Percentiles rank a stretch among this genome's conserved stretches.
phyloP scores from a whole-genome alignment of 2,888 invertebrate genomes.

The Dasysyrphus tricinctus region DNA sequence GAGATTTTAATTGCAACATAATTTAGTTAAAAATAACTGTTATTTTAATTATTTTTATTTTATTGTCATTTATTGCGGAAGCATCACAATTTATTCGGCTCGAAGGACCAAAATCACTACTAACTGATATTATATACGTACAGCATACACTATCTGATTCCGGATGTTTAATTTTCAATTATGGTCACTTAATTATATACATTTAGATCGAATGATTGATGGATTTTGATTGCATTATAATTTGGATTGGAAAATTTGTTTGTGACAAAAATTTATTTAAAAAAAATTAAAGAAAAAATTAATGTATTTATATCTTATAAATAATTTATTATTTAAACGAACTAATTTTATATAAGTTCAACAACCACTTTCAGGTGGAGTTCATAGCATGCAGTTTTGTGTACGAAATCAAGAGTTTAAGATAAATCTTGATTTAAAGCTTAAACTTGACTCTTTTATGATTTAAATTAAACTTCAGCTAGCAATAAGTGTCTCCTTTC shows the following conservation, averaged over 20 bases:
- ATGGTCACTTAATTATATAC: conserved; percentile 22
- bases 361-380: too few species aligned
- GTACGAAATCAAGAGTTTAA: too few species aligned
- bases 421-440: too few species aligned
- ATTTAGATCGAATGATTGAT: not conserved
- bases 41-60: not conserved
- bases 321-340: too few species aligned
- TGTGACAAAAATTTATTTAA: not conserved
- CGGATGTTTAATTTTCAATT: conserved; percentile 30
- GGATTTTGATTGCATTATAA: conserved; percentile 16
- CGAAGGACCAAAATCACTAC: conserved; percentile 36
- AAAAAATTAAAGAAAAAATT: too few species aligned
- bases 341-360: too few species aligned
- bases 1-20: conserved; percentile 18
- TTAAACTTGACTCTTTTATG: too few species aligned
- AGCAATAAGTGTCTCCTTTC: too few species aligned
- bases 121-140: not conserved
- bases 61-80: not conserved
- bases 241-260: not conserved
- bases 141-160: too few species aligned
- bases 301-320: too few species aligned
- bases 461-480: too few species aligned
- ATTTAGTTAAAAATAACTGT: conserved; percentile 26
- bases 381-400: too few species aligned
- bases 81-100: conserved; percentile 9